phyloP scores from a whole-genome alignment of 2,888 invertebrate species.

The Phyllotreta striolata region DNA sequence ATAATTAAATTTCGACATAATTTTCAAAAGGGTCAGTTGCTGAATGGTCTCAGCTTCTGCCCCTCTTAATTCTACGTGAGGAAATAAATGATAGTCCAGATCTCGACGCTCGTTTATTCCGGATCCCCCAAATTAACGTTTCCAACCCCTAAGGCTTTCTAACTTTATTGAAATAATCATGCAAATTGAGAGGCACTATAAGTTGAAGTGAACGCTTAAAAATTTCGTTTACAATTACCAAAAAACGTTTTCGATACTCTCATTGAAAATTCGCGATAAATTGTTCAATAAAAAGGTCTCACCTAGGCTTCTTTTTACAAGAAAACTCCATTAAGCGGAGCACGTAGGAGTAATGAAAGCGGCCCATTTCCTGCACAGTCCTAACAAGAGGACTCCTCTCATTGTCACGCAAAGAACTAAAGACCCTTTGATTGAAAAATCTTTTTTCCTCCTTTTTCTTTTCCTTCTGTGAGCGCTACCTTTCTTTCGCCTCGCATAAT shows the following conservation, averaged over 20 bases:
- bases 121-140: constrained; percentile 41
- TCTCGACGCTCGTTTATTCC: constrained; percentile 34
- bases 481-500: constrained; percentile 55
- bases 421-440: constrained; percentile 61
- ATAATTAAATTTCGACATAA: constrained; percentile 60
- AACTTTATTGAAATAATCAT: constrained; percentile 43
- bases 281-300: constrained; percentile 58
- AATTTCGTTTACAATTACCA: not conserved
- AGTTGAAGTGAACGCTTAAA: constrained; percentile 9
- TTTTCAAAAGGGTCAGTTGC: constrained; percentile 56
- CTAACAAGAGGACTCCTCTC: constrained; percentile 47
- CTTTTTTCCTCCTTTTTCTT: constrained; percentile 46
- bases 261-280: constrained; percentile 52
- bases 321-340: constrained; percentile 62
- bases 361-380: constrained; percentile 57
- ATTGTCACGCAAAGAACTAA: constrained; percentile 61
- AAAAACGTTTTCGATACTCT: too few relatives aligned
- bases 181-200: constrained; percentile 19
- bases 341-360: constrained; percentile 62
- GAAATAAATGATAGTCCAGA: constrained; percentile 45
- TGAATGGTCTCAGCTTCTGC: constrained; percentile 41
- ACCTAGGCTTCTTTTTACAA: constrained; percentile 61
- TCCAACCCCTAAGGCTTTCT: constrained; percentile 38
- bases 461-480: constrained; percentile 51
- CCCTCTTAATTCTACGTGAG: constrained; percentile 44